Base-by-base conservation (phyloP, 2,113 vertebrate species). In the Nothocercus julius region DNA sequence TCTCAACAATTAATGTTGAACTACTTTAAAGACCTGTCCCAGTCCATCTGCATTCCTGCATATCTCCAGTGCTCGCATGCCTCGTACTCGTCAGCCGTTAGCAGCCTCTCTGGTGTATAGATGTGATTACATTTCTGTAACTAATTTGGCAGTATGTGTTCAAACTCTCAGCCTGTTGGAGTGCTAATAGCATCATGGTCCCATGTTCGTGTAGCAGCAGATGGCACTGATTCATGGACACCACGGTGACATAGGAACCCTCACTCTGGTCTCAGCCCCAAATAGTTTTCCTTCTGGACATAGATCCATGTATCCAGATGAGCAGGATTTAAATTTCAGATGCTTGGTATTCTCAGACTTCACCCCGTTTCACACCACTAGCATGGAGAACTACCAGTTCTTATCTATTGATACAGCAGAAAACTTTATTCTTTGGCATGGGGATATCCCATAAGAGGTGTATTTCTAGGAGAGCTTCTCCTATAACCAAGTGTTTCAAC, bases 81-180 rank as follows among this genome's bases (percentile, higher is more conserved):
- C 86, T 2, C 4, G 1, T 34, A 3, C 84, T 27, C 12, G 2
- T 10, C 49, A 81, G 82, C 38, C 1, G 3, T 36, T 36, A 32
- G 40, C 67, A 24, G 59, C 70, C 80, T 62, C 90, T 78, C 81
- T 28, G 36, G 89, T 64, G 83, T 13, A 61, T 8, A 12, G 59
- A 59, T 49, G 80, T 62, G 54, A 45, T 91, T 79, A 13, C 82
- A 22, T 74, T 68, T 36, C 85, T 51, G 85, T 38, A 82, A 30
- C 64, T 45, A 5, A 80, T 61, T 59, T 77, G 77, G 77, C 93
- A 83, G 25, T 1, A 4, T 1, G 49, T 2, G 87, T 25, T 77
- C 80, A 54, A 61, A 56, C 44, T 22, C 81, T 36, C 64, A 20
- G 92, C 5, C 51, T 77, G 45, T 68, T 18, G 54, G 45, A 51